Evolutionary conservation across 2,797 vertebrate species (phyloP).

Genomic region (Spondyliosoma cantharus): DNA sequence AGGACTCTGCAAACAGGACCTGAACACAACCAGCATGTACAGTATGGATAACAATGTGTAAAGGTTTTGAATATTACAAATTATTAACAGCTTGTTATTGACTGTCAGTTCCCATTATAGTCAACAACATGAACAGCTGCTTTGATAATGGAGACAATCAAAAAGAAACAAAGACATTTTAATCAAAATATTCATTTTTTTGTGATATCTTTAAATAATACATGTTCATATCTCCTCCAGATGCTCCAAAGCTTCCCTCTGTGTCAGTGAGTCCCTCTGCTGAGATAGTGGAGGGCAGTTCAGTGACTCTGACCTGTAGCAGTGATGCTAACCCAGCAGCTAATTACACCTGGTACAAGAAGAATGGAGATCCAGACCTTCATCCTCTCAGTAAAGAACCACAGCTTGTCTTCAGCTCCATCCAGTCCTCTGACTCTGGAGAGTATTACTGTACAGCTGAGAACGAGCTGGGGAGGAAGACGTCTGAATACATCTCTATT

Average conservation of each 20-base stretch:
- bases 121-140: no score
- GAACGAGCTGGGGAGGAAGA: background rate
- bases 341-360: conserved; percentile 27
- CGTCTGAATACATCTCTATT: background rate
- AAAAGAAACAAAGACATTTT: no score
- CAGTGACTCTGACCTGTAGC: conserved; percentile 49
- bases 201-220: background rate
- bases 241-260: conserved; percentile 1
- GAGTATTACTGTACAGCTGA: conserved; percentile 47
- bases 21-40: no score
- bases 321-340: conserved; percentile 48
- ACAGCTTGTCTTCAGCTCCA: conserved; percentile 16
- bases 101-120: no score
- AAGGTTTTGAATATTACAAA: no score
- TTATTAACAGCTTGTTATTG: no score
- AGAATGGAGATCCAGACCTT: background rate
- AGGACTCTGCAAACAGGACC: no score
- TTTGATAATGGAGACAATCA: no score
- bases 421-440: conserved; percentile 45
- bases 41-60: no score
- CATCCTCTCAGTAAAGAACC: rapidly evolving
- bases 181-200: no score
- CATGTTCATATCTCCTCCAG: conserved; percentile 10
- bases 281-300: conserved; percentile 10
- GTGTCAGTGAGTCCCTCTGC: conserved; percentile 5